Conservation (phyloP, 2,888 invertebrate species). For the Bellardia bayeri region DNA sequence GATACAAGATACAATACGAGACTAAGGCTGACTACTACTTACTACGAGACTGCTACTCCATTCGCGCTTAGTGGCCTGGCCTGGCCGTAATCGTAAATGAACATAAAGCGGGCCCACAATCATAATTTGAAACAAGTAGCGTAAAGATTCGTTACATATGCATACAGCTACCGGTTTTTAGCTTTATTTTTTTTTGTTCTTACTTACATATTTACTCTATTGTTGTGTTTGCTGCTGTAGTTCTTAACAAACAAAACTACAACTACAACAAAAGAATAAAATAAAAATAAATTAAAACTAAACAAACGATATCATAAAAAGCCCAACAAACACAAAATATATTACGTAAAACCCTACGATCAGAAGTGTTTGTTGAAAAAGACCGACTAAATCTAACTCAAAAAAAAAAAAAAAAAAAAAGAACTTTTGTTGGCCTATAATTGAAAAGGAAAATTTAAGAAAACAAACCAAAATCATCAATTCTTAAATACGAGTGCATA, state of each 20-base stretch:
- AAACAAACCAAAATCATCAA: not conserved
- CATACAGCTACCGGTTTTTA: conserved; percentile 75
- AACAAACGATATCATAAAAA: conserved; percentile 48
- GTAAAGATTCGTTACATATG: conserved; percentile 76
- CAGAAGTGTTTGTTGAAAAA: conserved; percentile 7
- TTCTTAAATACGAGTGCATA: too few relatives aligned
- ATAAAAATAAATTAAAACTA: conserved; percentile 9
- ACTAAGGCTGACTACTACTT: not conserved
- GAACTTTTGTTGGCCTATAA: not conserved
- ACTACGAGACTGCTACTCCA: not conserved
- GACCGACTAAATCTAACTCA: conserved; percentile 22
- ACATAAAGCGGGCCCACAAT: conserved; percentile 72
- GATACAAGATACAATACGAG: conserved; percentile 38
- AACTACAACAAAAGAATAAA: conserved; percentile 23
- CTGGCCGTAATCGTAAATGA: conserved; percentile 50
- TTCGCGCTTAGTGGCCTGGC: conserved; percentile 14
- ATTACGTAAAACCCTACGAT: conserved; percentile 7
- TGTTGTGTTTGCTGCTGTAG: conserved; percentile 35
- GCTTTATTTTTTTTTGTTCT: conserved; percentile 50
- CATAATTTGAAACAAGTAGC: conserved; percentile 76
- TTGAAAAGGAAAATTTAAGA: not conserved
- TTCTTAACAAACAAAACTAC: conserved; percentile 31
- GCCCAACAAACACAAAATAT: not conserved
- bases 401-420: not conserved
- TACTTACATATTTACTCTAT: conserved; percentile 34